Evolutionary conservation across 1,140 invertebrate species (phyloP).

Genomic region (Pygmarrhopalites habei): DNA sequence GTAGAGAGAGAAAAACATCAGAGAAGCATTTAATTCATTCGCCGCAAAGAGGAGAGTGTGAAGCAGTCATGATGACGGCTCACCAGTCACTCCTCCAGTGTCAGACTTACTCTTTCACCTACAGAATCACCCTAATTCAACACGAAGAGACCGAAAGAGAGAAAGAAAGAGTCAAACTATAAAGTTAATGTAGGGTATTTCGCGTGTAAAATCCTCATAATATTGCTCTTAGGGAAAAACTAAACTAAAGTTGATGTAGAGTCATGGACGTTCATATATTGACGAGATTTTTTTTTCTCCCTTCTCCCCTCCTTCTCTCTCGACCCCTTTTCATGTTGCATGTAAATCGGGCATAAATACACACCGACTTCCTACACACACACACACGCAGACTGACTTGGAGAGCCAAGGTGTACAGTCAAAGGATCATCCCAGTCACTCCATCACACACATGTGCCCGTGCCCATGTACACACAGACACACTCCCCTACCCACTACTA

Average conservation of each 20-base stretch:
- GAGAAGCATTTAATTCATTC: no score
- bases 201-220: slow-evolving; percentile 34
- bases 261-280: slow-evolving; percentile 14
- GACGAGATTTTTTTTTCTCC: slow-evolving; percentile 5
- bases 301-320: not conserved
- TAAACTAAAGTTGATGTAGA: slow-evolving; percentile 18
- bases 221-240: slow-evolving; percentile 21
- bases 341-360: slow-evolving; percentile 31
- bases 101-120: slow-evolving; percentile 8
- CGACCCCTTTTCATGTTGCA: slow-evolving; percentile 24
- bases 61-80: no score
- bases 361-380: not conserved
- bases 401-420: slow-evolving; percentile 20
- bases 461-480: slow-evolving; percentile 8
- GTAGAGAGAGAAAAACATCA: no score
- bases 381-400: not conserved
- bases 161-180: slow-evolving; percentile 3
- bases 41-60: no score
- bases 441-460: slow-evolving; percentile 1
- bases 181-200: slow-evolving; percentile 27
- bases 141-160: not conserved
- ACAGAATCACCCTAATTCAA: slow-evolving; percentile 11
- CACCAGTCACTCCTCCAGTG: slow-evolving; percentile 1
- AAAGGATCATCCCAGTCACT: slow-evolving; percentile 17
- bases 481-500: not conserved